A percentile compares a stretch with the other conserved stretches of the same genome.
These are phyloP conservation scores for Nothobranchius furzeri DNA, from an alignment of 2,113 vertebrate species.

Conservation along the genomic window DNA sequence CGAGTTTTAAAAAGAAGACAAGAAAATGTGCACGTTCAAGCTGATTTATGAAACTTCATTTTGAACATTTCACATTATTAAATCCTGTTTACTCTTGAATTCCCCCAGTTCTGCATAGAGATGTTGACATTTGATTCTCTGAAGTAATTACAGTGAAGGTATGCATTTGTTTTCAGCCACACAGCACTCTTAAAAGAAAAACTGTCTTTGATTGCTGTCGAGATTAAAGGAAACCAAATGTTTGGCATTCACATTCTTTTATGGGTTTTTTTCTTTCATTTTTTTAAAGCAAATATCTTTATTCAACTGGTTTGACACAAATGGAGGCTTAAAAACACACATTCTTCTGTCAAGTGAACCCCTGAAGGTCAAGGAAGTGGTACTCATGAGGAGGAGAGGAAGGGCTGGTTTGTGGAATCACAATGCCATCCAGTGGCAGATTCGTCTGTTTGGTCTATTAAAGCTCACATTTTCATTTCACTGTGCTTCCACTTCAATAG, in stretches of 20 bases:
- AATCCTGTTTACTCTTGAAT: conserved; percentile 42
- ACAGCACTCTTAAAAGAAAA: conserved; percentile 16
- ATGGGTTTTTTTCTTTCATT: conserved; percentile 7
- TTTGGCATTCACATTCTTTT: conserved; percentile 50
- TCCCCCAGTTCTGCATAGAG: conserved; percentile 6
- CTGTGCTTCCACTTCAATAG: not conserved
- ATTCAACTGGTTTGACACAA: conserved; percentile 48
- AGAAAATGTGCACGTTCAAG: conserved; percentile 2
- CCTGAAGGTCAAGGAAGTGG: conserved; percentile 49
- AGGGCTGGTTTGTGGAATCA: conserved; percentile 48
- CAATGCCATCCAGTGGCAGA: conserved; percentile 70
- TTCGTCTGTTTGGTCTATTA: not conserved
- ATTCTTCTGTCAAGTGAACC: conserved; percentile 41
- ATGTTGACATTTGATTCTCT: conserved; percentile 45
- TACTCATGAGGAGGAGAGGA: conserved; percentile 3
- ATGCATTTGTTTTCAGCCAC: conserved; percentile 34
- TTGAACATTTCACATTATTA: not conserved
- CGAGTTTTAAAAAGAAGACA: not conserved
- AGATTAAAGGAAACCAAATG: conserved; percentile 43
- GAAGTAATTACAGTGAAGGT: conserved; percentile 27
- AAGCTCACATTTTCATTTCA: not conserved
- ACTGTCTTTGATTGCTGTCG: conserved; percentile 34
- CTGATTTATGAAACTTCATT: conserved; percentile 6
- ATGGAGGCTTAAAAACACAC: conserved; percentile 39
- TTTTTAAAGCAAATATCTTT: conserved; percentile 53